These are phyloP conservation scores for Macrostomum cliftonense DNA, from an alignment of 2,888 invertebrate species.

Conservation along the genomic window DNA sequence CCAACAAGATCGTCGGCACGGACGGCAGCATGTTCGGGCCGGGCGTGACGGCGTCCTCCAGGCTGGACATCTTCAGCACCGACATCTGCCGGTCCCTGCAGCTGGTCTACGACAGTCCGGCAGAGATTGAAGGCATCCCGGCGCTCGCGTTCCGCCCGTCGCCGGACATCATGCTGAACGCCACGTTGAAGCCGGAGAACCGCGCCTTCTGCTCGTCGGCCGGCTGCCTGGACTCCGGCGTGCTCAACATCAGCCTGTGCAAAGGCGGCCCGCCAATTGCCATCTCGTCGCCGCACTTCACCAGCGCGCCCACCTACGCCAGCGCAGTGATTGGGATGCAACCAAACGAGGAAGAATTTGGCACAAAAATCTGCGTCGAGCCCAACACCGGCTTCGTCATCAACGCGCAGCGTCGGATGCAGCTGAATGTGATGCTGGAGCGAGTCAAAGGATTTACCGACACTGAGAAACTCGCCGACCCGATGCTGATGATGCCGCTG, in stretches of 20 bases:
- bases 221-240: conserved; percentile 18
- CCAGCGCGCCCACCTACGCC: conserved; percentile 48
- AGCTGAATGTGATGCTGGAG: conserved; percentile 4
- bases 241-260: conserved; percentile 15
- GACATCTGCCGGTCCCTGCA: conserved; percentile 18
- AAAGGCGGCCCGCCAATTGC: conserved; percentile 60
- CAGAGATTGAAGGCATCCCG: conserved; percentile 2
- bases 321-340: conserved; percentile 49
- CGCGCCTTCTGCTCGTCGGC: conserved; percentile 17
- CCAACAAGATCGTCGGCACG: conserved; percentile 22
- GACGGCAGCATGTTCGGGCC: conserved; percentile 20
- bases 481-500: neutral
- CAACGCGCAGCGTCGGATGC: neutral
- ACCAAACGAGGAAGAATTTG: conserved; percentile 47
- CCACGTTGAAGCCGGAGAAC: conserved; percentile 17
- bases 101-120: neutral
- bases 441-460: neutral
- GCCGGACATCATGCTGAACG: conserved; percentile 13
- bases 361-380: conserved; percentile 56
- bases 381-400: conserved; percentile 36
- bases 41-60: conserved; percentile 13
- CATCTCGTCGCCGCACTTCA: conserved; percentile 63
- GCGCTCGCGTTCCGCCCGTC: conserved; percentile 15
- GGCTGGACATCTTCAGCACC: conserved; percentile 19
- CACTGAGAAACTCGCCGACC: neutral